Base-by-base conservation (phyloP, 2,888 invertebrate genomes). In the Glyphotaelius pellucidus region DNA sequence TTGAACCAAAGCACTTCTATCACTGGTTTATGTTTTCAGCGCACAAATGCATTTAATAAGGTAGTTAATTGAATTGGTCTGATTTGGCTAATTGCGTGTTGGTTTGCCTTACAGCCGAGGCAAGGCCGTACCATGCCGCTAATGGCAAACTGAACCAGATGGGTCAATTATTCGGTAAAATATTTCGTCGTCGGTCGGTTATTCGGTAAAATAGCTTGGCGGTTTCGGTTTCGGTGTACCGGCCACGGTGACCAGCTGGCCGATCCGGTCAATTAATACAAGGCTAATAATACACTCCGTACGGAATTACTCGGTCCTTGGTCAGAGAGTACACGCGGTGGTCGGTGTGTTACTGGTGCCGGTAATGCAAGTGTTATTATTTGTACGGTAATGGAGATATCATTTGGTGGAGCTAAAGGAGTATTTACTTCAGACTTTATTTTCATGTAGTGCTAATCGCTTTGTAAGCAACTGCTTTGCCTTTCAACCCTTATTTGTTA, bases 261-360 rank as follows among this genome's bases (percentile, higher is more conserved):
- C 31, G 31, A 19, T n/a, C 15, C 15, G 83, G 83, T 83, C 83
- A 83, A 83, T 83, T 83, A 83, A 83, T 35, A 35, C 83, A 67
- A 67, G 25, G 67, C 67, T 67, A 67, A 67, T 67, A 67, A 67
- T 67, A 67, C 67, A 67, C 67, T 67, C 67, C 67, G 67, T n/a
- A n/a, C 67, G 25, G 67, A 67, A 67, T 67, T 67, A 67, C 9
- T 67, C 67, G 67, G 67, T 67, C n/a, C 67, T 67, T 67, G 67
- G 67, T n/a, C 9, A n/a, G 67, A 5, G 25, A 67, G 67, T 25
- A 67, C 67, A 67, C 67, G 67, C 67, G 67, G 67, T n/a, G 67
- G 25, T 67, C 67, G 52, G 52, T 25, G 52, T 67, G 67, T 67
- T 67, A n/a, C n/a, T n/a, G 67, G 25, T 67, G 25, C n/a, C 25